phyloP scores from a whole-genome alignment of 2,113 vertebrate species.

The human region DNA sequence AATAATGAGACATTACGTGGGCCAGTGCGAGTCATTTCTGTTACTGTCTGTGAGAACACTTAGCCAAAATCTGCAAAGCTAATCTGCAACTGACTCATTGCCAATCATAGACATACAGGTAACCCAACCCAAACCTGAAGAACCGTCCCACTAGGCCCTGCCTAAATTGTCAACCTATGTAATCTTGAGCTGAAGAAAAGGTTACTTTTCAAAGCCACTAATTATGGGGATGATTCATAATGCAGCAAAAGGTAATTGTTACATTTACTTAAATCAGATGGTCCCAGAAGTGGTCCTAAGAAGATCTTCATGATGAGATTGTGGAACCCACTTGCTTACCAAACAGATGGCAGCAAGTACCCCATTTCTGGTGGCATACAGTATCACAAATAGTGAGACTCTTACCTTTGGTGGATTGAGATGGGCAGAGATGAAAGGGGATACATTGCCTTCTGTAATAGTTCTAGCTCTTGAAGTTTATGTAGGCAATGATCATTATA shows the following conservation, averaged over 20 bases:
- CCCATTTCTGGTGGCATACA: background rate
- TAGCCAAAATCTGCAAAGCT: background rate
- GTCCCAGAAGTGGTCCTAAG: background rate
- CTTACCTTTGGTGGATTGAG: background rate
- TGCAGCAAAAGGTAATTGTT: background rate
- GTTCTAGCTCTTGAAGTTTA: background rate
- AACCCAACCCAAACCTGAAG: background rate
- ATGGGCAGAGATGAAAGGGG: background rate
- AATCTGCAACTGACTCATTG: background rate
- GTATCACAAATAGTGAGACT: background rate
- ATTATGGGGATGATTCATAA: background rate
- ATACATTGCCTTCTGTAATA: background rate
- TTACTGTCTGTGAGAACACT: background rate
- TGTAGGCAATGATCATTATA: background rate
- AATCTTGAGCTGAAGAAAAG: background rate
- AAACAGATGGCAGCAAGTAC: background rate
- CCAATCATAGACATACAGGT: background rate
- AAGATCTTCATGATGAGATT: background rate
- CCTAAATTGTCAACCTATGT: background rate
- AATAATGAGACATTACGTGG: background rate
- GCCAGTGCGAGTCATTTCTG: background rate
- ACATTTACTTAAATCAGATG: background rate
- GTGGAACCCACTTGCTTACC: background rate
- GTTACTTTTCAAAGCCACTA: background rate
- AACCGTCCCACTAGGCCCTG: background rate